phyloP scores from a whole-genome alignment of 2,797 vertebrate species.

The Leptatherina wallacei region DNA sequence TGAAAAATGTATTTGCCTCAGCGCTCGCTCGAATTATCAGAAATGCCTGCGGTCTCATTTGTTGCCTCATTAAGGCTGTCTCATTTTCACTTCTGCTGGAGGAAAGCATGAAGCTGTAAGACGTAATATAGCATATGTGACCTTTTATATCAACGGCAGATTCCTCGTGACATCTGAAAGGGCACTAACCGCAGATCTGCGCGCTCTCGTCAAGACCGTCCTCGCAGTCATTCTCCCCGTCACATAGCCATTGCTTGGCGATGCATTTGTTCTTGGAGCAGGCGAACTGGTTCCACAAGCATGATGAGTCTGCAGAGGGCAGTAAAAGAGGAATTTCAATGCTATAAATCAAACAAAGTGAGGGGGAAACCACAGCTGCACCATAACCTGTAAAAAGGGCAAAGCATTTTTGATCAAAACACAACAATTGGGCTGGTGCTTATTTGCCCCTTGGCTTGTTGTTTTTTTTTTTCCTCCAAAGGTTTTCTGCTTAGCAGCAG shows the following conservation, averaged over 20 bases:
- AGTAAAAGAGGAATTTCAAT: slow-evolving; percentile 26
- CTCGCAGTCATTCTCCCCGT: slow-evolving; percentile 96
- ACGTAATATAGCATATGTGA: slow-evolving; percentile 13
- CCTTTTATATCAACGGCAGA: slow-evolving; percentile 39
- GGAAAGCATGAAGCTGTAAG: slow-evolving; percentile 33
- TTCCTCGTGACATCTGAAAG: slow-evolving; percentile 27
- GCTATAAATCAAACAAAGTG: slow-evolving; percentile 62
- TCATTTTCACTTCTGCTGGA: slow-evolving; percentile 34
- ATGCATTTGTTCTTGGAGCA: slow-evolving; percentile 98
- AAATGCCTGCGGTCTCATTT: slow-evolving; percentile 57
- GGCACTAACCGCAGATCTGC: slow-evolving; percentile 89
- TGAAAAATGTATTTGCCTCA: slow-evolving; percentile 70
- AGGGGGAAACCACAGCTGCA: slow-evolving; percentile 47
- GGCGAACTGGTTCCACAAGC: slow-evolving; percentile 97
- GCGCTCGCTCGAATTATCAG: slow-evolving; percentile 60
- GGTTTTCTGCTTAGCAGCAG: slow-evolving; percentile 33
- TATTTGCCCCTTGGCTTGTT: slow-evolving; percentile 38
- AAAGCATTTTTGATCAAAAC: slow-evolving; percentile 67
- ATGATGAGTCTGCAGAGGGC: slow-evolving; percentile 89
- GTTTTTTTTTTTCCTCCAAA: slow-evolving; percentile 21
- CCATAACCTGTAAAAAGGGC: slow-evolving; percentile 31
- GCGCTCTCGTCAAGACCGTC: slow-evolving; percentile 93
- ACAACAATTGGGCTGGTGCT: slow-evolving; percentile 48
- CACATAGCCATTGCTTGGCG: slow-evolving; percentile 96
- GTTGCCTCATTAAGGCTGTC: slow-evolving; percentile 61